These are phyloP conservation scores for Ceratina australensis DNA, from an alignment of 1,140 invertebrate species.

Conservation along the genomic window DNA sequence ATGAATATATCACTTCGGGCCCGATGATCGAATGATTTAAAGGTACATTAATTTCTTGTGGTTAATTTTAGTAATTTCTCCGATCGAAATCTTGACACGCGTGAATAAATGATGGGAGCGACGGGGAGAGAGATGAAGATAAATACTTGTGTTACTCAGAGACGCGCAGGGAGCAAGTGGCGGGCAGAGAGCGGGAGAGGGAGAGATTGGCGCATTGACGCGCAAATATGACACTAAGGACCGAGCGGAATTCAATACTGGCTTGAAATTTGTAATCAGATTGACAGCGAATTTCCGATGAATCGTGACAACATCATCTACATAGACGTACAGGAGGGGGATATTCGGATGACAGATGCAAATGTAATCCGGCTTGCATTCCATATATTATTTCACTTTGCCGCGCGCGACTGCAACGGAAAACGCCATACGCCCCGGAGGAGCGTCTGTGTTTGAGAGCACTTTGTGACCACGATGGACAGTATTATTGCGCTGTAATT, in stretches of 20 bases:
- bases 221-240: slow-evolving; percentile 53
- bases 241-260: slow-evolving; percentile 58
- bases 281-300: slow-evolving; percentile 47
- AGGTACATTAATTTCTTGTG: too few relatives aligned
- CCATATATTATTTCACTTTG: slow-evolving; percentile 44
- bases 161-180: not conserved
- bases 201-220: slow-evolving; percentile 45
- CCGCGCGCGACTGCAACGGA: not conserved
- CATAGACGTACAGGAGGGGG: slow-evolving; percentile 13
- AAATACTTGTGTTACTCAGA: not conserved
- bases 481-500: slow-evolving; percentile 33
- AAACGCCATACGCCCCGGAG: too few relatives aligned
- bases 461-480: slow-evolving; percentile 7
- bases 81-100: too few relatives aligned
- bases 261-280: slow-evolving; percentile 58
- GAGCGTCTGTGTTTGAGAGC: not conserved
- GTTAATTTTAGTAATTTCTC: too few relatives aligned
- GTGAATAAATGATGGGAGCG: too few relatives aligned
- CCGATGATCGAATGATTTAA: too few relatives aligned
- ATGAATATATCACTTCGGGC: too few relatives aligned
- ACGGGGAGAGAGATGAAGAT: too few relatives aligned
- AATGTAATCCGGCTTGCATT: slow-evolving; percentile 45
- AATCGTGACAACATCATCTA: slow-evolving; percentile 50
- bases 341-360: slow-evolving; percentile 46
- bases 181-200: too few relatives aligned